Evolutionary conservation across 2,113 vertebrate genomes (phyloP), one percentile per base, ranked within the genome.

Genomic region (Helogale parvula): DNA sequence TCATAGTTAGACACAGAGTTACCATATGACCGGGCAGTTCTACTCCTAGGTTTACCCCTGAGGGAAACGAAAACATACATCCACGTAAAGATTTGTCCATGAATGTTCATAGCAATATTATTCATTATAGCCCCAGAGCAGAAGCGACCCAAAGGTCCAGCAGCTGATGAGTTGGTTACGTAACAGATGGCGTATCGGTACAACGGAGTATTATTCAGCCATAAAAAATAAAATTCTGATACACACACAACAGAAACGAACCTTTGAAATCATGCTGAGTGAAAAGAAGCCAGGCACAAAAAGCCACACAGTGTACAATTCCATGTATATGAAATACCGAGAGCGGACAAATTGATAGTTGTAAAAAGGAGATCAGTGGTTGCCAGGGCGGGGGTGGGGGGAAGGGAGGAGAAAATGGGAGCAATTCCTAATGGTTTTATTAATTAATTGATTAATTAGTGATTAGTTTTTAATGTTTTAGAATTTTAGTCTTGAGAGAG

Each of bases 111-210:
- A 13, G 45, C 17, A 54, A 19, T 47, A 71, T 33, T 69, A 71
- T 38, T 76, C 14, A 9, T 69, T 63, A 45, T 0, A 82, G 74
- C 11, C 25, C 47, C n/a, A 23, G 68, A 74, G 16, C 33, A 45
- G 88, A 96, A 94, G 65, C 3, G n/a, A 47, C 41, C 21, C 77
- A 88, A 83, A 91, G 9, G 13, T 27, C 85, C 38, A 74, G 35
- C 35, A 65, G 8, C 0, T 38, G 45, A 12, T 23, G 38, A 82
- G 60, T 0, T 0, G 4, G 13, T 35, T 65, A 45, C 88, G n/a
- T 23, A 69, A 54, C 72, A 80, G 47, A 35, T 57, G 41, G 47
- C 38, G 4, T 41, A 33, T 35, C 65, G 27, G 60, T 0, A 25
- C 2, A 23, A 23, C 13, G 6, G 52, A 69, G 29, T 71, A 86